Evolutionary conservation across 1,140 invertebrate species (phyloP).

Genomic region (Drosophila santomea): DNA sequence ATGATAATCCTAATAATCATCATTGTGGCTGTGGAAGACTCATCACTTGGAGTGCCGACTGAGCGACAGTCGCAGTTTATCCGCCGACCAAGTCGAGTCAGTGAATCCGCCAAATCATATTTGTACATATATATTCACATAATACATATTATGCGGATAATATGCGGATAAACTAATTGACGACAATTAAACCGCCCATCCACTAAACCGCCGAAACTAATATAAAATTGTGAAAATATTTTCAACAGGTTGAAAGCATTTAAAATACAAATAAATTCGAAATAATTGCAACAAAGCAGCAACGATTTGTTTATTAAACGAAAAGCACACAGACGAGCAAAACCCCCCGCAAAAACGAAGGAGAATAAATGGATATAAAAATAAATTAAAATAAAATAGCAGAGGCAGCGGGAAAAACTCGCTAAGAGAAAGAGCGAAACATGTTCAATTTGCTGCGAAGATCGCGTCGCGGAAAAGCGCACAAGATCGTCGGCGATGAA

Average conservation of each 20-base stretch:
- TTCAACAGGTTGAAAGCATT: slow-evolving; percentile 68
- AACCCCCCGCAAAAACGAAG: not conserved
- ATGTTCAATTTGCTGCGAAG: slow-evolving; percentile 78
- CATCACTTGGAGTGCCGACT: slow-evolving; percentile 46
- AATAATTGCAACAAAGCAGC: slow-evolving; percentile 31
- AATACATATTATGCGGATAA: not conserved
- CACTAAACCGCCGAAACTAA: slow-evolving; percentile 19
- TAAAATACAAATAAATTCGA: slow-evolving; percentile 39
- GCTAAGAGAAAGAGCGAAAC: slow-evolving; percentile 28
- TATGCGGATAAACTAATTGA: slow-evolving; percentile 35
- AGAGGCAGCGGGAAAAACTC: not conserved
- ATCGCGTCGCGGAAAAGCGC: slow-evolving; percentile 66
- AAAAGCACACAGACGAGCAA: slow-evolving; percentile 31
- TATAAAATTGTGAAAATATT: slow-evolving; percentile 50
- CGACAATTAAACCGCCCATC: slow-evolving; percentile 25
- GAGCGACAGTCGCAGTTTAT: slow-evolving; percentile 68
- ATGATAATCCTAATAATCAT: slow-evolving; percentile 14
- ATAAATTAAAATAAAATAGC: slow-evolving; percentile 11
- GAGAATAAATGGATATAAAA: slow-evolving; percentile 7
- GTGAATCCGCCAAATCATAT: slow-evolving; percentile 1
- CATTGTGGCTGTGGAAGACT: slow-evolving; percentile 6
- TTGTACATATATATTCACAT: not conserved
- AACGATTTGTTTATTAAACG: slow-evolving; percentile 77
- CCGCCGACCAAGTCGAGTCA: slow-evolving; percentile 54
- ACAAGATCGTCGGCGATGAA: slow-evolving; percentile 60